Evolutionary conservation across 2,888 invertebrate species (phyloP), one percentile per base, ranked within the genome.

Genomic region (Spilosoma lubricipeda): DNA sequence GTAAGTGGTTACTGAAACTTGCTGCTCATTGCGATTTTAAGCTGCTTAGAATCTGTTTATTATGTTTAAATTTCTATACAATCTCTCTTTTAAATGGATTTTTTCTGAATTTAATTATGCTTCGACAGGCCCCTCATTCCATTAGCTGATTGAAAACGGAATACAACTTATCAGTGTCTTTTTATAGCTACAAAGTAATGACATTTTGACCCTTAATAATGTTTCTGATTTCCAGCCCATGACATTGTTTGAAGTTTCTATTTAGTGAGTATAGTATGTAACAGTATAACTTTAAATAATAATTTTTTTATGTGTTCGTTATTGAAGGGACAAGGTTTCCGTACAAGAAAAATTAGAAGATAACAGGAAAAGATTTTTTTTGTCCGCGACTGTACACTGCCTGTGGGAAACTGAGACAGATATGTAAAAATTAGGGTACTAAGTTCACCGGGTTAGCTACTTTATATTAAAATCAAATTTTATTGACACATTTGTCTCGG

Each of bases 1-100:
- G 80, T 86, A 88, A 89, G 86, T 86, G 88, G 85, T 85, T 87
- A 83, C 78, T 77, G 87, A 85, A 87, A 87, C 86, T 86, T 84
- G 83, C 77, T 80, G 74, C 80, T 77, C 74, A 85, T 85, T 83
- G 83, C 80, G 85, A 87, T 85, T 86, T 84, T 79, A 79, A 79
- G 87, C 86, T 88, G 87, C 88, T 79, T 70, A 86, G 78, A 82
- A 73, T 74, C 77, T 75, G 80, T 84, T 87, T 78, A 85, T 75
- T 68, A 72, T 77, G 71, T 36, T 36, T 76, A 75, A 63, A 73
- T 70, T 71, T 71, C 69, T 30, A 45, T 68, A 18, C 77, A 64
- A 20, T 64, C 45, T 45, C 48, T 23, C n/a, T 11, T 67, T 77
- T 79, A 72, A 79, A 79, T 77, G 73, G 45, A 77, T 77, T 82